Evolutionary conservation across 2,113 vertebrate genomes (phyloP).

Genomic region (Cyphomyrus discorhynchus): DNA sequence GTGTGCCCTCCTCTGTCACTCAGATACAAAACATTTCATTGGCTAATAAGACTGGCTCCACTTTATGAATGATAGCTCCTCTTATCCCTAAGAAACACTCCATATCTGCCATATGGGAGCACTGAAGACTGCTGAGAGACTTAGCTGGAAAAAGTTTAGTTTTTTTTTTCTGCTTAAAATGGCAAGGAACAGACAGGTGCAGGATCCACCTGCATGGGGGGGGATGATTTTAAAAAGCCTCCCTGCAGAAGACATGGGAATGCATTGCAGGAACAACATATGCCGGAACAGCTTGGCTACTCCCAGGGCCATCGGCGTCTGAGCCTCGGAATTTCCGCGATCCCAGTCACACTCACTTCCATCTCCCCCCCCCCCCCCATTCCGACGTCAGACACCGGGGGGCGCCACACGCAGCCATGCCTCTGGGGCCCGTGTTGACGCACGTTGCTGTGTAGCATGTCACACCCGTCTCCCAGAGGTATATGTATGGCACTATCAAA

Average conservation of each 20-base stretch:
- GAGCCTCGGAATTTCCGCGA: background rate
- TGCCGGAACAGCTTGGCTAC: slow-evolving; percentile 6
- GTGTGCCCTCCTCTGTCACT: background rate
- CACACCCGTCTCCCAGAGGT: background rate
- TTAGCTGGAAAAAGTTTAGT: background rate
- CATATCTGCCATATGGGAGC: background rate
- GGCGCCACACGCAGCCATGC: background rate
- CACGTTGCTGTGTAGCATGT: background rate
- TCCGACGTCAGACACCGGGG: background rate
- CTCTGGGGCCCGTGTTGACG: background rate
- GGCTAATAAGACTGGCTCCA: background rate
- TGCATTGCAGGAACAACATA: background rate
- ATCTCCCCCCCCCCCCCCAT: background rate
- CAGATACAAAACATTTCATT: background rate
- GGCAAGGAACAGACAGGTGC: slow-evolving; percentile 11
- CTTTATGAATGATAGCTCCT: background rate
- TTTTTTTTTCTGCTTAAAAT: background rate
- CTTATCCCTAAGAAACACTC: background rate
- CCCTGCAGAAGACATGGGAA: slow-evolving; percentile 1
- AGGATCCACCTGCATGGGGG: background rate
- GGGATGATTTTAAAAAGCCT: background rate
- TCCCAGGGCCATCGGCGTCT: background rate
- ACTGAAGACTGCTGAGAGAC: background rate
- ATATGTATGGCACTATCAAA: background rate
- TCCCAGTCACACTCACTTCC: background rate